These are phyloP conservation scores for Urocynchramus pylzowi DNA, from an alignment of 2,113 vertebrate species.

Conservation along the genomic window DNA sequence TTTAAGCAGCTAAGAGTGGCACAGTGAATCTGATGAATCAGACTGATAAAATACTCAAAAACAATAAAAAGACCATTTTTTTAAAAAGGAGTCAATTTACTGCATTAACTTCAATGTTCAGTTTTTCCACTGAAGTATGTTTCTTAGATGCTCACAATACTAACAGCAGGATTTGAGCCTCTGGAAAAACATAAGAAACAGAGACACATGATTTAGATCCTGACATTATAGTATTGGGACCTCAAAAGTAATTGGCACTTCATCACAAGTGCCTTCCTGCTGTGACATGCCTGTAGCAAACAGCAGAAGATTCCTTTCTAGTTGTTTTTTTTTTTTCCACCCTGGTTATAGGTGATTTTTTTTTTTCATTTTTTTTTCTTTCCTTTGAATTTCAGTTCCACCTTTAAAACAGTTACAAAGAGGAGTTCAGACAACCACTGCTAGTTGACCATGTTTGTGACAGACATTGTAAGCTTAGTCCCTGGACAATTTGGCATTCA, in stretches of 20 bases:
- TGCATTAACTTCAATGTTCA: not conserved
- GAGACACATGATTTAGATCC: not conserved
- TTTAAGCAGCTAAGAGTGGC: not conserved
- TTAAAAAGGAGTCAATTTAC: not conserved
- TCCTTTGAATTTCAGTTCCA: not conserved
- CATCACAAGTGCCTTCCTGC: not conserved
- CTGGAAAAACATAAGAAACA: not conserved
- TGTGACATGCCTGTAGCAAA: not conserved
- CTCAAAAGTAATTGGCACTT: not conserved
- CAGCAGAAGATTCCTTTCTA: not conserved
- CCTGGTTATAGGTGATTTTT: not conserved
- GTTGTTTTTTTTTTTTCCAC: not conserved
- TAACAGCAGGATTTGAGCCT: not conserved
- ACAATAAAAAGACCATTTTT: rapidly evolving
- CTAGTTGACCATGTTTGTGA: not conserved
- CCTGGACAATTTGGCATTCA: not conserved
- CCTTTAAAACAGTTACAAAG: not conserved
- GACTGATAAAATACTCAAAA: not conserved
- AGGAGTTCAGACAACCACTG: not conserved
- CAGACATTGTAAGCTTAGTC: not conserved
- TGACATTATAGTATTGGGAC: not conserved
- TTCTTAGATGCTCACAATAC: not conserved
- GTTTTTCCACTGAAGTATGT: not conserved
- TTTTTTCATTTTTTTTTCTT: not conserved
- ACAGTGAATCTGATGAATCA: not conserved